Percentiles rank a stretch among this genome's conserved stretches.
These are phyloP conservation scores for Drosophila nr. fundita DNA, from an alignment of 2,888 invertebrate species.

Conservation along the genomic window DNA sequence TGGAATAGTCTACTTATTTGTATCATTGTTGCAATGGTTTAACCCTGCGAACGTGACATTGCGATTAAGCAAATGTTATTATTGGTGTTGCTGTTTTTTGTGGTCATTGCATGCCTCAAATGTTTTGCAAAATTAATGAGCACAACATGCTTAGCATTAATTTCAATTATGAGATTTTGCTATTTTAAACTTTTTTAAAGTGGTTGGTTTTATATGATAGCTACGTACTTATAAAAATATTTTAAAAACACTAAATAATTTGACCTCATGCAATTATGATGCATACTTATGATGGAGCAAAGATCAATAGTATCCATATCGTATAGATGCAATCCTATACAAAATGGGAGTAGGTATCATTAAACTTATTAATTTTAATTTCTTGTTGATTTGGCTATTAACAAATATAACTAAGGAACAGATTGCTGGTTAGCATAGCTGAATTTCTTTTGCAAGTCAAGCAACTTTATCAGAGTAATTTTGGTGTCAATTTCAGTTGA, in stretches of 20 bases:
- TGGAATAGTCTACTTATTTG: background rate
- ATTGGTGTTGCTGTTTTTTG: slow-evolving; percentile 14
- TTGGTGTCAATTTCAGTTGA: background rate
- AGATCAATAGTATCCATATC: background rate
- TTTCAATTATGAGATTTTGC: slow-evolving; percentile 43
- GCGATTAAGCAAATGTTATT: slow-evolving; percentile 24
- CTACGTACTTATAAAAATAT: background rate
- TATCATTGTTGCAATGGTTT: slow-evolving; percentile 6
- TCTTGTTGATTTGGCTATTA: background rate
- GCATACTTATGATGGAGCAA: background rate
- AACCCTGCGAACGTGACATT: slow-evolving; percentile 49
- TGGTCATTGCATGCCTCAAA: slow-evolving; percentile 53
- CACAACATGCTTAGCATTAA: slow-evolving; percentile 38
- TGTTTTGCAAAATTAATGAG: slow-evolving; percentile 60
- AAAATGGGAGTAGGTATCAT: background rate
- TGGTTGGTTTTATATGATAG: background rate
- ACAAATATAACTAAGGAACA: background rate
- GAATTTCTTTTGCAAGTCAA: background rate
- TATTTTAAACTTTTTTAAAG: slow-evolving; percentile 2
- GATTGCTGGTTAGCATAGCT: background rate
- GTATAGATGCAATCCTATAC: background rate
- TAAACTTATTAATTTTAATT: background rate
- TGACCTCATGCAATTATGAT: background rate
- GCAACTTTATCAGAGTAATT: background rate
- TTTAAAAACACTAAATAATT: background rate